phyloP scores from a whole-genome alignment of 1,140 invertebrate species.

The Heliconius hermathena region DNA sequence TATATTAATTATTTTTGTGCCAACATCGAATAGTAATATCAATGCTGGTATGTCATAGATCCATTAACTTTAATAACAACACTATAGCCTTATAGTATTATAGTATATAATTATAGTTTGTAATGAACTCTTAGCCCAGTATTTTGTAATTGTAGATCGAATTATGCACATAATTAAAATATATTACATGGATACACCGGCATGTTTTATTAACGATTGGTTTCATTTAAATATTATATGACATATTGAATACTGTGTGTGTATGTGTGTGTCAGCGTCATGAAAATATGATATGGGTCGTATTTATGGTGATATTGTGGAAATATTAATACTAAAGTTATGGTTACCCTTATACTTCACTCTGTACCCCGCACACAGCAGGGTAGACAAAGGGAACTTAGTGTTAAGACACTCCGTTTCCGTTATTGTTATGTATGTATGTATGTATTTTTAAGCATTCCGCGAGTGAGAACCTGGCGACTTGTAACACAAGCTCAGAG shows the following conservation, averaged over 20 bases:
- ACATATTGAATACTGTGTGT: not conserved
- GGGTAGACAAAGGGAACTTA: no score
- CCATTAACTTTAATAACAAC: not conserved
- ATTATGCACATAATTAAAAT: slow-evolving; percentile 30
- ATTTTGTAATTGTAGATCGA: slow-evolving; percentile 12
- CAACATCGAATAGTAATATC: not conserved
- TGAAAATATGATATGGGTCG: not conserved
- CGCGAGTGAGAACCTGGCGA: no score
- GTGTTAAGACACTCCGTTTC: no score
- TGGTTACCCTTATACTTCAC: no score
- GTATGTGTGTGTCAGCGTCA: not conserved
- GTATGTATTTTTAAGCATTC: no score
- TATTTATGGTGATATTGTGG: not conserved
- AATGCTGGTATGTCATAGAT: not conserved
- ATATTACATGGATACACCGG: slow-evolving; percentile 14
- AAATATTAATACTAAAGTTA: no score
- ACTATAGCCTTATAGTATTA: not conserved
- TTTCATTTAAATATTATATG: slow-evolving; percentile 8
- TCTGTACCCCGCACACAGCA: no score
- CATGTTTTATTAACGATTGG: slow-evolving; percentile 12
- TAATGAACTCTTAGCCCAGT: slow-evolving; percentile 7
- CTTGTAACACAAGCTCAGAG: no score
- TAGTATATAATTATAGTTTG: not conserved
- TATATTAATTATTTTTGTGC: not conserved
- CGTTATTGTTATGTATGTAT: no score